Evolutionary conservation across 2,888 invertebrate genomes (phyloP).

Genomic region (Spisula subtruncata): DNA sequence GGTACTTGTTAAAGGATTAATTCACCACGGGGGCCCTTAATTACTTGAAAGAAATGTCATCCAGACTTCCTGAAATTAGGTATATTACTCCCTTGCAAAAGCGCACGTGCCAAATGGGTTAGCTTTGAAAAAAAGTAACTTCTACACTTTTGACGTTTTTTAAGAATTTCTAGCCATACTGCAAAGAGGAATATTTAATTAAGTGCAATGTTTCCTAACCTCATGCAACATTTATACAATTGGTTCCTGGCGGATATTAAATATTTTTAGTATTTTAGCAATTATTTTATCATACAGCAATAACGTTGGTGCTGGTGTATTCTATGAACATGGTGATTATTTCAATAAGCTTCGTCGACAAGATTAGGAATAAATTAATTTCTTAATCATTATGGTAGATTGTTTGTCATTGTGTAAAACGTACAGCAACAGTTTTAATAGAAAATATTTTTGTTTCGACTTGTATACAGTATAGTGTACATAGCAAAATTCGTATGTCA

Average conservation of each 20-base stretch:
- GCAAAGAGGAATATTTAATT: not conserved
- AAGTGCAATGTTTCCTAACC: not conserved
- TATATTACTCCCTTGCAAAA: not conserved
- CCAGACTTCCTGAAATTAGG: not conserved
- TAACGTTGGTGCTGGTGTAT: not conserved
- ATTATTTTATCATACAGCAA: not conserved
- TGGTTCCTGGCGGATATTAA: not conserved
- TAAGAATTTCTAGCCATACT: not conserved
- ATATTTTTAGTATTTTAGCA: not conserved
- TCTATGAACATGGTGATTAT: not conserved
- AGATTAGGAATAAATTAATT: too few species aligned
- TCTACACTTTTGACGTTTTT: not conserved
- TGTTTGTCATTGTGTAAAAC: too few species aligned
- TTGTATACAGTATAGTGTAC: too few species aligned
- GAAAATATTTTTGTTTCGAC: too few species aligned
- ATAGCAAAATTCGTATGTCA: too few species aligned
- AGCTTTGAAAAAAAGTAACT: not conserved
- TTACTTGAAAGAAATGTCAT: not conserved
- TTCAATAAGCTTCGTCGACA: too few species aligned
- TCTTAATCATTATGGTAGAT: too few species aligned
- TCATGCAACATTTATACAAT: too few species aligned
- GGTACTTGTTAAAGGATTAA: not conserved
- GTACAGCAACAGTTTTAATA: too few species aligned
- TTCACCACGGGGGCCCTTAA: not conserved
- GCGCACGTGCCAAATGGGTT: not conserved